A percentile compares a stretch with the other conserved stretches of the same genome.
phyloP scores from a whole-genome alignment of 2,888 invertebrate species.

The Latrodectus hesperus region DNA sequence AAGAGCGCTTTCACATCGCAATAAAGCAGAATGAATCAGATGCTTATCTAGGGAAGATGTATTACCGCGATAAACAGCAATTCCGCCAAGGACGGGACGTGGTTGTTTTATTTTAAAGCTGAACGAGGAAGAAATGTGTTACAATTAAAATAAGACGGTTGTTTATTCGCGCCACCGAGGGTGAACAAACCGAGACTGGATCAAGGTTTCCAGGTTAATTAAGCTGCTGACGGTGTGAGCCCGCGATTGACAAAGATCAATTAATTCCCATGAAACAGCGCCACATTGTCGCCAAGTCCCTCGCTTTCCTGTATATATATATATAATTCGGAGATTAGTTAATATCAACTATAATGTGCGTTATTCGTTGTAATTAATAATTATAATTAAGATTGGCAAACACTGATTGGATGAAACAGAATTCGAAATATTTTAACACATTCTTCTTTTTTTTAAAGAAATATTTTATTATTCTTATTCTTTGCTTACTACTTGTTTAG shows the following conservation, averaged over 20 bases:
- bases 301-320: neutral
- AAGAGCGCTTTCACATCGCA: too few species aligned
- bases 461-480: too few species aligned
- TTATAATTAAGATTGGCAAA: too few species aligned
- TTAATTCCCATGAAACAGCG: neutral
- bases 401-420: too few species aligned
- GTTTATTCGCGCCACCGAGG: slow-evolving; percentile 33
- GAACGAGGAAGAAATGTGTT: slow-evolving; percentile 13
- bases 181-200: slow-evolving; percentile 59
- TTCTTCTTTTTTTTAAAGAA: too few species aligned
- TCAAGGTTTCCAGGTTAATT: slow-evolving; percentile 67
- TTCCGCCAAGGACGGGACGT: neutral
- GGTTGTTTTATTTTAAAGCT: neutral
- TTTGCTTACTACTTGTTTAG: too few species aligned
- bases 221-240: neutral
- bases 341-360: neutral
- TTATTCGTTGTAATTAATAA: too few species aligned
- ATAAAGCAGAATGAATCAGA: too few species aligned
- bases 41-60: too few species aligned
- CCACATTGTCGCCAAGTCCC: neutral
- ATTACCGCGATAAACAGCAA: too few species aligned
- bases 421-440: too few species aligned
- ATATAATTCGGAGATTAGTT: neutral
- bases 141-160: slow-evolving; percentile 6
- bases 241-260: neutral